phyloP scores from a whole-genome alignment of 2,888 invertebrate species.

The Hybos culiciformis region DNA sequence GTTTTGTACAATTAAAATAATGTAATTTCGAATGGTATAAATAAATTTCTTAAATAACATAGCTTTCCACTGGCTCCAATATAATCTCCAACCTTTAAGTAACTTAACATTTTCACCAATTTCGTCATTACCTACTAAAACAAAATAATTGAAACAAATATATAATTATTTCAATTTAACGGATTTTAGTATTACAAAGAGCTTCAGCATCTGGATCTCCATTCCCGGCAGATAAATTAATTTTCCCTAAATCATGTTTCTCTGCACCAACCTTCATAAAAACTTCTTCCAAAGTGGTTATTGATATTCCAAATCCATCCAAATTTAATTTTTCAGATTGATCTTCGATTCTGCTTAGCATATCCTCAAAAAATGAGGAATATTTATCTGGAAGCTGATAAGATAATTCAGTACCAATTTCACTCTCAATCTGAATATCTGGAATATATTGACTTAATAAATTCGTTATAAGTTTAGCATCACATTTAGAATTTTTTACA shows the following conservation, averaged over 20 bases:
- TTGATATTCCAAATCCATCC: slow-evolving; percentile 66
- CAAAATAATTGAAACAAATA: no score
- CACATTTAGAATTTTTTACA: slow-evolving; percentile 41
- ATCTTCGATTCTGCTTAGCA: slow-evolving; percentile 54
- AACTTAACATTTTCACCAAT: no score
- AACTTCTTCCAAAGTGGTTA: slow-evolving; percentile 82
- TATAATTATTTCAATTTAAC: no score
- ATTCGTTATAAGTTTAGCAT: slow-evolving; percentile 40
- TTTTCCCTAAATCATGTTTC: slow-evolving; percentile 9
- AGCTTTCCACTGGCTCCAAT: slow-evolving; percentile 47
- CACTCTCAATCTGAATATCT: slow-evolving; percentile 47
- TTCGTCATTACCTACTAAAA: no score
- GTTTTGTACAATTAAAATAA: slow-evolving; percentile 50
- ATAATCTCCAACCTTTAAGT: no score
- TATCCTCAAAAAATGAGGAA: slow-evolving; percentile 47
- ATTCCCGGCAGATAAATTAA: no score
- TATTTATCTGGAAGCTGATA: slow-evolving; percentile 52
- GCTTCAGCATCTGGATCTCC: no score
- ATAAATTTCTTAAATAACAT: slow-evolving; percentile 52
- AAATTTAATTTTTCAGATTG: slow-evolving; percentile 46
- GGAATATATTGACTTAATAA: slow-evolving; percentile 52
- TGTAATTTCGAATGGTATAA: slow-evolving; percentile 51
- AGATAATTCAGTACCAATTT: slow-evolving; percentile 63
- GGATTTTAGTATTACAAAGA: no score
- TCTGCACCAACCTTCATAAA: slow-evolving; percentile 60